A percentile compares a stretch with the other conserved stretches of the same genome.
Conservation (phyloP, 2,888 invertebrate species). For the Sturmia bella region DNA sequence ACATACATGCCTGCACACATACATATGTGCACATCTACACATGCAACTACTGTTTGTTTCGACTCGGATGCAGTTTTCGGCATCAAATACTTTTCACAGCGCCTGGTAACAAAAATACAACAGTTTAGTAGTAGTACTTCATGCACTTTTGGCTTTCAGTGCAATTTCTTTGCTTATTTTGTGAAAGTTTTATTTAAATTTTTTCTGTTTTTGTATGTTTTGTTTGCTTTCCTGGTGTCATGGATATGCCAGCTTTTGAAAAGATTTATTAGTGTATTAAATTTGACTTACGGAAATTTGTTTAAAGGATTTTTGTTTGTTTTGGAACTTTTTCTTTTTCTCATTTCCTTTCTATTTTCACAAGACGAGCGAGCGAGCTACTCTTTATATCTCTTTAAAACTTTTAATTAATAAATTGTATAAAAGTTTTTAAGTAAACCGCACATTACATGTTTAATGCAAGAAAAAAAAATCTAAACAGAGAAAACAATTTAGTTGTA, state of each 20-base stretch:
- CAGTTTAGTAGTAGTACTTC: not conserved
- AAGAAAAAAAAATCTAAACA: not conserved
- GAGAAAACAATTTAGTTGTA: not conserved
- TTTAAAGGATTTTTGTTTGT: constrained; percentile 56
- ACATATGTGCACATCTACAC: not conserved
- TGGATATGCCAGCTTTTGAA: constrained; percentile 65
- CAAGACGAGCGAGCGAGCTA: not conserved
- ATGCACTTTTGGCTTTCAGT: constrained; percentile 36
- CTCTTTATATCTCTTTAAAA: constrained; percentile 26
- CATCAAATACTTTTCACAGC: constrained; percentile 38
- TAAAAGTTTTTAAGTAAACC: constrained; percentile 28
- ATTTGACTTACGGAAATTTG: constrained; percentile 54
- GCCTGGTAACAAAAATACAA: constrained; percentile 47
- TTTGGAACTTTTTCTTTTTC: constrained; percentile 18
- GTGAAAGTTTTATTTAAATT: constrained; percentile 40
- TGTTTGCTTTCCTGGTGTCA: constrained; percentile 40
- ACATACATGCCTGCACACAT: not conserved
- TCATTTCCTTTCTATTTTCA: constrained; percentile 36
- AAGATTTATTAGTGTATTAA: constrained; percentile 64
- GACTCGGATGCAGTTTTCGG: constrained; percentile 31
- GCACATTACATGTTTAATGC: not conserved
- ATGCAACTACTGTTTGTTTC: not conserved
- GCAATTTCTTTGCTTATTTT: constrained; percentile 47
- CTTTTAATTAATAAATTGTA: constrained; percentile 50
- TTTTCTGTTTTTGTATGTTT: not conserved